Evolutionary conservation across 1,140 invertebrate genomes (phyloP).

Genomic region (Pseudomyrmex sp.): DNA sequence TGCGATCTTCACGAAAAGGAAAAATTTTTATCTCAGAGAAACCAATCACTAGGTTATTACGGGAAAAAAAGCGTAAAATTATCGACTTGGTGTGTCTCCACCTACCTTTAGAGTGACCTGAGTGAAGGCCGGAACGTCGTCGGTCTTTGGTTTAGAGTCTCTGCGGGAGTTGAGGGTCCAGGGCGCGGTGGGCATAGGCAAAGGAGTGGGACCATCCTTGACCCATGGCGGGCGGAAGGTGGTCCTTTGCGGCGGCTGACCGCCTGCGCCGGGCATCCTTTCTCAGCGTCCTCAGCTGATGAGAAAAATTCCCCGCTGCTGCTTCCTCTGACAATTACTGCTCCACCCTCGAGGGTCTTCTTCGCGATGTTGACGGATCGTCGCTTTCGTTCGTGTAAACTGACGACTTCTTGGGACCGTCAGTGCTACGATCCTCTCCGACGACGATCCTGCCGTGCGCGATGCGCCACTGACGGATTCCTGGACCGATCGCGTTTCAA

Average conservation of each 20-base stretch:
- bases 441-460: slow-evolving; percentile 71
- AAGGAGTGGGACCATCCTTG: slow-evolving; percentile 88
- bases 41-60: not conserved
- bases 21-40: not conserved
- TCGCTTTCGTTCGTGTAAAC: slow-evolving; percentile 3
- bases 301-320: not conserved
- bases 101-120: slow-evolving; percentile 83
- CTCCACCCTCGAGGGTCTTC: not conserved
- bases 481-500: slow-evolving; percentile 60
- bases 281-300: slow-evolving; percentile 8
- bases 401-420: not conserved
- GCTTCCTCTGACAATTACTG: no score
- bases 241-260: slow-evolving; percentile 85
- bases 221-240: slow-evolving; percentile 93
- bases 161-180: slow-evolving; percentile 87
- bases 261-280: slow-evolving; percentile 82
- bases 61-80: not conserved
- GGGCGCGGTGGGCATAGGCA: slow-evolving; percentile 86
- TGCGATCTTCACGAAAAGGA: not conserved
- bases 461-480: slow-evolving; percentile 72
- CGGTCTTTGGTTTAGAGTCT: slow-evolving; percentile 80
- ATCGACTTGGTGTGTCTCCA: not conserved
- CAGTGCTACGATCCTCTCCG: not conserved
- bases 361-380: not conserved
- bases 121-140: slow-evolving; percentile 82